These are phyloP conservation scores for Orchesella flavescens DNA, from an alignment of 2,888 invertebrate species.

Conservation along the genomic window DNA sequence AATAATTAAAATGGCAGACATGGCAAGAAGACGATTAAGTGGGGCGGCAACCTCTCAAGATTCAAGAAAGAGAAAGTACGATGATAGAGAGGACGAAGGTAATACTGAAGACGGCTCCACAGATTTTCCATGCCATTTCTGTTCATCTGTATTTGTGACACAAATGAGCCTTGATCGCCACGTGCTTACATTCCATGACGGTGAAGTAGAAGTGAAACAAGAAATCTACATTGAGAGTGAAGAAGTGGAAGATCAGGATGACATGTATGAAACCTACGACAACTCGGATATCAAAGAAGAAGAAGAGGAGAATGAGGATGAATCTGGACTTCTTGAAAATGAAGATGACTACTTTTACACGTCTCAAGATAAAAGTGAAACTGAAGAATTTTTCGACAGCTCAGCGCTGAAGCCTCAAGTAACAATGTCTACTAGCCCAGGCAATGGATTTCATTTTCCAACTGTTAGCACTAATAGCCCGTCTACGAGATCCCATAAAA, in stretches of 20 bases:
- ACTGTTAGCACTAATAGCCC: neutral
- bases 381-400: neutral
- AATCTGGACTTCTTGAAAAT: constrained; percentile 11
- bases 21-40: constrained; percentile 37
- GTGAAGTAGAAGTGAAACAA: constrained; percentile 14
- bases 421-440: neutral
- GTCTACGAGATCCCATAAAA: neutral
- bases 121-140: constrained; percentile 64
- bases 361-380: constrained; percentile 14
- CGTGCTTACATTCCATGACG: constrained; percentile 60
- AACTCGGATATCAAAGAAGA: constrained; percentile 14
- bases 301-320: neutral
- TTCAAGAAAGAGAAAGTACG: constrained; percentile 46
- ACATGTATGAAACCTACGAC: constrained; percentile 2
- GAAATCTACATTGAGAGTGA: constrained; percentile 2
- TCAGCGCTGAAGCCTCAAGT: neutral
- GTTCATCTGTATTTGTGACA: constrained; percentile 68
- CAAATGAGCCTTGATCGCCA: constrained; percentile 65
- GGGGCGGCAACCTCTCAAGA: neutral
- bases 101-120: constrained; percentile 9
- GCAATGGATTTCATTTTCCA: neutral
- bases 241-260: constrained; percentile 6
- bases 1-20: constrained; percentile 57
- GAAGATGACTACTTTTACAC: constrained; percentile 20
- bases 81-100: neutral